Evolutionary conservation across 2,113 vertebrate species (phyloP), one percentile per base, ranked within the genome.

Genomic region (Pseudopodoces humilis): DNA sequence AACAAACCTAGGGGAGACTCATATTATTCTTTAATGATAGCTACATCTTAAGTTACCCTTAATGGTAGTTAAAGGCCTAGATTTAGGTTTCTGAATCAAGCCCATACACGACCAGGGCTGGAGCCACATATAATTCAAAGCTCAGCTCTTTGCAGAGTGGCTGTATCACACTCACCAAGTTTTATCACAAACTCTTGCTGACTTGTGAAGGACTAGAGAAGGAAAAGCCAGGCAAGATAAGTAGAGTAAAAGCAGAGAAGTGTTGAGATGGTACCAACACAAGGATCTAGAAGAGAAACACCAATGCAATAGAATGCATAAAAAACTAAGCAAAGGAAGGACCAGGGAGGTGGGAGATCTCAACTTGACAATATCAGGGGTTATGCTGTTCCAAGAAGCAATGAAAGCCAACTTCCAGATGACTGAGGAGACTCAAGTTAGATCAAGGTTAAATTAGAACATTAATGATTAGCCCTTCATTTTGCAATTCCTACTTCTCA

Each of bases 221-320:
- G 15, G 13, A 35, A 78, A 62, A 72, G 8, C 11, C 20, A 74
- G 24, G 68, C 6, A 72, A 83, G 15, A 13, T 31, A 37, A 70
- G 5, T 18, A 46, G 22, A 90, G 18, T 31, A 33, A 64, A 90
- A 80, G 76, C 20, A 74, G 8, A 68, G 30, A 90, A 68, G 3
- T 21, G 8, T 49, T 86, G 43, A 62, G 18, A 39, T 24, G 9
- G 33, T 27, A 75, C 7, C 19, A 93, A 28, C 20, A 19, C 2
- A 44, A 44, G 9, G 13, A 60, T 76, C 19, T 63, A 46, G 46
- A 90, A 77, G 7, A 69, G 56, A 68, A 86, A 60, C 14, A 71
- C 7, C 3, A 25, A 23, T 0, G 4, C 20, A 30, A 10, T 35
- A 80, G 49, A 58, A 33, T 3, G 6, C 2, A 41, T 50, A 27